Evolutionary conservation across 2,797 vertebrate species (phyloP), one percentile per base, ranked within the genome.

Genomic region (Xenops minutus): DNA sequence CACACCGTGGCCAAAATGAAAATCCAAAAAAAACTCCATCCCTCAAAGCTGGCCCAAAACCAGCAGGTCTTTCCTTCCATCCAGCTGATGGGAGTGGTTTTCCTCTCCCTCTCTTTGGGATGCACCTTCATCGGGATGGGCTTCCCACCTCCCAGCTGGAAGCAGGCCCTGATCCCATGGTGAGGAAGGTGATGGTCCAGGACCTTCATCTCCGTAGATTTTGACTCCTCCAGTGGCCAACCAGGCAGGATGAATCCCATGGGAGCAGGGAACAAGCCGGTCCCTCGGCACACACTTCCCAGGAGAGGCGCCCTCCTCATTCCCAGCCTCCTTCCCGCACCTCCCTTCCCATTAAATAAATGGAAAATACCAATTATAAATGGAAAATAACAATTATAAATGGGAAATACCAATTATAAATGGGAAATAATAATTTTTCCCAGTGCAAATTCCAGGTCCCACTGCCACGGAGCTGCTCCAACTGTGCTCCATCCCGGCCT

Each of bases 71-170:
- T 61, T 30, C 36, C 48, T 78, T 52, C 39, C 5, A 59, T 5
- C 26, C 48, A 34, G 30, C 3, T 48, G n/a, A 48, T 15, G 20
- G 36, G 26, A 55, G 9, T 3, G 6, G 3, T 17, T 39, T 6
- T 61, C 41, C 32, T 63, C 44, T 64, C 32, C 59, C 61, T 54
- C 32, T 48, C 22, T 36, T 12, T 21, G 51, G 10, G 9, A 3
- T 55, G n/a, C 17, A 20, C 7, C 36, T 24, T 20, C 15, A 23
- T 18, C 0, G 0, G 44, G 56, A 44, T 9, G 20, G 12, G 21
- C 22, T 82, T 61, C 3, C 1, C 12, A 4, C 20, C 37, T 58
- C 4, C 0, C 19, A 22, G 23, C 7, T 36, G n/a, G 55, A 68
- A 62, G 18, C 3, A 0, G 4, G 29, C 9, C 19, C 43, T 27